phyloP scores from a whole-genome alignment of 2,888 invertebrate species.

The Drosophila gaucha region DNA sequence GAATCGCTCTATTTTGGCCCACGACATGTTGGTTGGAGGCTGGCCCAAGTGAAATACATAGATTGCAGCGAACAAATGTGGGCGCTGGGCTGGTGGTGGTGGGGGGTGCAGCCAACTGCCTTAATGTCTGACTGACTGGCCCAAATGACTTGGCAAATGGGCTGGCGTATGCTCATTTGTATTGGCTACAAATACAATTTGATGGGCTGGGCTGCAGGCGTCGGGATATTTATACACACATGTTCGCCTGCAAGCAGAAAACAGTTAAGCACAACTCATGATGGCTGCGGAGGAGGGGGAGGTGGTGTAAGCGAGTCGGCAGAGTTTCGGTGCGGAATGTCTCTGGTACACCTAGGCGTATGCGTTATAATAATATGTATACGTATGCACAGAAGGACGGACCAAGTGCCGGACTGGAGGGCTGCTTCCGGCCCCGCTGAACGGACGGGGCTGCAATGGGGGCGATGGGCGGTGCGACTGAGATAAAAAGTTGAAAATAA shows the following conservation, averaged over 20 bases:
- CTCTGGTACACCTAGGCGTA: conserved; percentile 72
- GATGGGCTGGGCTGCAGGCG: conserved; percentile 66
- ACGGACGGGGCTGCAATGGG: background rate
- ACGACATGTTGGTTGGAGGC: conserved; percentile 35
- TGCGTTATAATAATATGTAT: conserved; percentile 79
- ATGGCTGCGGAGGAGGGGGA: background rate
- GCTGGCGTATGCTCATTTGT: conserved; percentile 79
- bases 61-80: conserved; percentile 42
- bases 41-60: conserved; percentile 26
- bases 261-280: conserved; percentile 63
- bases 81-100: background rate
- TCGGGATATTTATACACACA: conserved; percentile 64
- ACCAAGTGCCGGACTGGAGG: conserved; percentile 45
- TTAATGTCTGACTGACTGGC: conserved; percentile 64
- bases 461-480: conserved; percentile 1
- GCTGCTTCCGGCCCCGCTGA: conserved; percentile 21
- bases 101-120: conserved; percentile 33
- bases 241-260: conserved; percentile 64
- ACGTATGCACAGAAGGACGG: conserved; percentile 65
- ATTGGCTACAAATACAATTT: conserved; percentile 79
- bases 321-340: conserved; percentile 28
- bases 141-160: conserved; percentile 74
- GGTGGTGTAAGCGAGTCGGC: background rate
- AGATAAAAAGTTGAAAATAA: conserved; percentile 79
- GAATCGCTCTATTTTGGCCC: conserved; percentile 65